phyloP scores from a whole-genome alignment of 92 coral and sea anemone genomes.

The Ricordea florida region DNA sequence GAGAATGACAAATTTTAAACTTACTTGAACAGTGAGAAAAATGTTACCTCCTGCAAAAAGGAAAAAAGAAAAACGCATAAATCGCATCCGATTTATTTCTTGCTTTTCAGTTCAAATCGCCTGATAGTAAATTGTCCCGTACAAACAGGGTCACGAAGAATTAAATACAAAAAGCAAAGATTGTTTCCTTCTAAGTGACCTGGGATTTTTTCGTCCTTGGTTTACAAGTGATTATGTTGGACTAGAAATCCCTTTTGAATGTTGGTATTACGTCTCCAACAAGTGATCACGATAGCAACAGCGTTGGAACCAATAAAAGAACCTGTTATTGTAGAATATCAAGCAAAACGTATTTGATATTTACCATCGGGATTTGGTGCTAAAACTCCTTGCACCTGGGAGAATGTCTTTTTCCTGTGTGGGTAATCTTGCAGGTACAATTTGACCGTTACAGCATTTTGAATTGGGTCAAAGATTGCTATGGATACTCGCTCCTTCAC shows the following conservation, averaged over 20 bases:
- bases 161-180: no score
- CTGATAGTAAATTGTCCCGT: no score
- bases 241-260: no score
- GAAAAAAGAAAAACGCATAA: neutral
- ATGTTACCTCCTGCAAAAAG: conserved; percentile 25
- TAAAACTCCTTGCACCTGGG: conserved; percentile 75
- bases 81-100: no score
- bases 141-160: no score
- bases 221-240: neutral
- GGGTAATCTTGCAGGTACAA: conserved; percentile 90
- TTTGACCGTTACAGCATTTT: conserved; percentile 64
- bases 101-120: no score
- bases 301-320: no score
- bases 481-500: conserved; percentile 80
- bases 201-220: neutral
- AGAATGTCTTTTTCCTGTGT: conserved; percentile 81
- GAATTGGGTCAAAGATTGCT: conserved; percentile 46
- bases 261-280: no score
- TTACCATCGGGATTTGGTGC: neutral
- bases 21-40: conserved; percentile 66
- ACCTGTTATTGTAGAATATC: no score
- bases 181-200: no score
- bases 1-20: no score
- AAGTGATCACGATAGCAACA: no score
- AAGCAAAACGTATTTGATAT: neutral